Conservation (phyloP, 2,888 invertebrate species). For the Oxytorus armatus region DNA sequence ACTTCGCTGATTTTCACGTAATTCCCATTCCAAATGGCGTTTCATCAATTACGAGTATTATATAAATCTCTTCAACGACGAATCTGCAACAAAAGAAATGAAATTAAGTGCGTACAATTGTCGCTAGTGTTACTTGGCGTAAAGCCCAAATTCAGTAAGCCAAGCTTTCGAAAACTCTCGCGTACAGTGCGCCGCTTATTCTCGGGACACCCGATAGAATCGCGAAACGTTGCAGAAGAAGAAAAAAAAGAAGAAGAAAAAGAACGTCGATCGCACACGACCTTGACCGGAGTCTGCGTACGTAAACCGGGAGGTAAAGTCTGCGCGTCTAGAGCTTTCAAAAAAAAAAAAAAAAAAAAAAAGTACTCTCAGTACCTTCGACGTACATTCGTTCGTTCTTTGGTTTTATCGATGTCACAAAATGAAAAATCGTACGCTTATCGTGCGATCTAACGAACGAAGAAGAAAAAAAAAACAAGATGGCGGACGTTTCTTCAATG, state of each 20-base stretch:
- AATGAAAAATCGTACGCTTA: too few relatives aligned
- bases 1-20: background rate
- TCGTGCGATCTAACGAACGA: too few relatives aligned
- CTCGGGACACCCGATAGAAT: conserved; percentile 77
- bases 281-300: conserved; percentile 83
- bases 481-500: too few relatives aligned
- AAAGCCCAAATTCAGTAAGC: too few relatives aligned
- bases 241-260: background rate
- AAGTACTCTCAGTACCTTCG: conserved; percentile 60
- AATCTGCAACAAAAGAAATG: background rate
- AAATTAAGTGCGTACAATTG: background rate
- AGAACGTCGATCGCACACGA: conserved; percentile 79
- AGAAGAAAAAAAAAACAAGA: too few relatives aligned
- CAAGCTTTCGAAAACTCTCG: background rate
- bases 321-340: conserved; percentile 70
- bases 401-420: too few relatives aligned
- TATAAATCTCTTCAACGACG: background rate
- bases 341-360: too few relatives aligned
- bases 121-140: too few relatives aligned
- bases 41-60: background rate
- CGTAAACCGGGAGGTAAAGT: conserved; percentile 74
- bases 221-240: conserved; percentile 77
- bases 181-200: conserved; percentile 19
- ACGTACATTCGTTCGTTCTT: background rate
- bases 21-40: background rate